Evolutionary conservation across 1,140 invertebrate species (phyloP), one percentile per base, ranked within the genome.

Genomic region (Anadara kagoshimensis): DNA sequence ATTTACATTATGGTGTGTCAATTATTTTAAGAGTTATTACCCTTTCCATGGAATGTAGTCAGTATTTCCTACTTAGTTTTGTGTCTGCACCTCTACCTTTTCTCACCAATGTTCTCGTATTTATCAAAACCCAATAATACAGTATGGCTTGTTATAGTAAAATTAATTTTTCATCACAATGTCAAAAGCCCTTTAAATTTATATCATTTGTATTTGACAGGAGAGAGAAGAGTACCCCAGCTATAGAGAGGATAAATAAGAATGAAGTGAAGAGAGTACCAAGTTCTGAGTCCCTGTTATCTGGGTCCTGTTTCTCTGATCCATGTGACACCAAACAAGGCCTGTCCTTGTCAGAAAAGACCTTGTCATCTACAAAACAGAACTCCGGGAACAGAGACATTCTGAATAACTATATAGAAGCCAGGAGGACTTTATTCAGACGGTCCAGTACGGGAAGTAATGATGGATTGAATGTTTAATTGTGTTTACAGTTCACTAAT

Each of bases 361-460:
- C 56, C 24, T 0, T 36, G 57, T 41, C 43, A 29, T n/a, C 57
- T 41, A 26, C 29, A 36, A 36, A 36, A 36, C 29, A 36, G 29
- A 36, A 36, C 29, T 41, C n/a, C 43, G 18, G 62, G 45, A 16
- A 3, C 2, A n/a, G 26, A 61, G 16, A 36, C 47, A 49, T 2
- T 54, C 11, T 49, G 29, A 45, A 58, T 36, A 7, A 53, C 41
- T 44, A 16, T 62, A 24, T 53, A 10, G 58, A 14, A 29, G 44
- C 57, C 1, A 51, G 57, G 22, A 57, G 54, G 36, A 61, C 57
- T 24, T 57, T 73, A 18, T 73, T 73, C n/a, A 26, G 49, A 0
- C 56, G 44, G 5, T 69, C 68, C 16, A 73, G 78, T 59, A 65
- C 75, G 20, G 69, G 69, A 58, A 80, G 73, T 61, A 61, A 74